A percentile compares a stretch with the other conserved stretches of the same genome.
Conservation (phyloP, 2,797 vertebrate species). For the Anomalospiza imberbis region DNA sequence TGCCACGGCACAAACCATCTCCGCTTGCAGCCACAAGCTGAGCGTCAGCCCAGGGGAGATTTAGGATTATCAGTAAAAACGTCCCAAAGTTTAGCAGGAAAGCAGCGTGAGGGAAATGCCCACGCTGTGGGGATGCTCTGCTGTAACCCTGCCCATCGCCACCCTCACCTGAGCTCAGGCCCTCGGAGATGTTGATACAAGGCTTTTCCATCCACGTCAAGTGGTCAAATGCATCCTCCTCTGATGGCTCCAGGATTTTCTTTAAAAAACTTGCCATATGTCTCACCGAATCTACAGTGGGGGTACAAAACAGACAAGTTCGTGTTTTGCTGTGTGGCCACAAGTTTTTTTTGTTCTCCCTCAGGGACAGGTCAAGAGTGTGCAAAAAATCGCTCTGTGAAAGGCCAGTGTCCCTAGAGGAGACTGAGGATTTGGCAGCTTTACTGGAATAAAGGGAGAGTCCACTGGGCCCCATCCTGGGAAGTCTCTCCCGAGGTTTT, state of each 20-base stretch:
- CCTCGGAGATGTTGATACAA: neutral
- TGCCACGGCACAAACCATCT: rapidly evolving
- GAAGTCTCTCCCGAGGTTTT: neutral
- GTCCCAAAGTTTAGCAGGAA: rapidly evolving
- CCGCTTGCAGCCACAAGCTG: rapidly evolving
- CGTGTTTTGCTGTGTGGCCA: rapidly evolving
- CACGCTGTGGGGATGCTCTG: rapidly evolving
- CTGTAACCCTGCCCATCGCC: neutral
- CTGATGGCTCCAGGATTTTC: neutral
- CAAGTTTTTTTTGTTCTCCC: rapidly evolving
- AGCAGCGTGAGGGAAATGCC: rapidly evolving
- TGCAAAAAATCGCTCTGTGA: rapidly evolving
- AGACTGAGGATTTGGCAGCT: rapidly evolving
- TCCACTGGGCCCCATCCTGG: rapidly evolving
- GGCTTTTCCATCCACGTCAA: neutral
- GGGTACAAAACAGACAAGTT: neutral
- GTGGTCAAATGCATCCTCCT: neutral
- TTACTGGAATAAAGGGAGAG: too few relatives aligned
- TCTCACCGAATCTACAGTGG: rapidly evolving
- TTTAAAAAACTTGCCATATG: constrained; percentile 1
- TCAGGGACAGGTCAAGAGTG: neutral
- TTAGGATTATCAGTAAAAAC: neutral
- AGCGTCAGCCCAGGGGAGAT: neutral
- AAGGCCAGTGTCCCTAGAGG: neutral
- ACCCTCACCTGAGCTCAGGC: neutral